These are phyloP conservation scores for Herminia tarsipennalis DNA, from an alignment of 2,888 invertebrate genomes.

Conservation along the genomic window DNA sequence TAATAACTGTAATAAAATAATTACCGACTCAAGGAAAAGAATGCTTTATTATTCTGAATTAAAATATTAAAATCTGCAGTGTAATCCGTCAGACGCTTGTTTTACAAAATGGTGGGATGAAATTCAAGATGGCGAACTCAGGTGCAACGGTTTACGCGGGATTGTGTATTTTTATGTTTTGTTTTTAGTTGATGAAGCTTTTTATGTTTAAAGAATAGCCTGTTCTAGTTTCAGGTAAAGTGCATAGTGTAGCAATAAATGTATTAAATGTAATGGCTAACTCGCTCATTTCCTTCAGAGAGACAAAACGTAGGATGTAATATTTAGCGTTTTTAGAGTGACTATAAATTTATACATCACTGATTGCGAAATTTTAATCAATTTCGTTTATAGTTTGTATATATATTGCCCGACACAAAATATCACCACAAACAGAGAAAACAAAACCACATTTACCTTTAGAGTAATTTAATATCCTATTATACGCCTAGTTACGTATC, in stretches of 20 bases:
- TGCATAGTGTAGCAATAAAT: too few relatives aligned
- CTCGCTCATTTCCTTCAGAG: too few relatives aligned
- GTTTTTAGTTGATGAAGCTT: conserved; percentile 30
- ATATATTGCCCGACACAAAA: too few relatives aligned
- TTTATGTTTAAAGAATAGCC: conserved; percentile 5
- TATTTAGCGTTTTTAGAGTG: too few relatives aligned
- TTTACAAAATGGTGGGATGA: conserved; percentile 62
- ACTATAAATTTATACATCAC: too few relatives aligned
- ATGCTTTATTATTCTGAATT: conserved; percentile 75
- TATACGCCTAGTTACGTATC: not conserved
- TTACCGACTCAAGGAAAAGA: conserved; percentile 63
- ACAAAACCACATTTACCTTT: conserved; percentile 1
- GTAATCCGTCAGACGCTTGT: conserved; percentile 75
- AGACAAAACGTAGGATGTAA: too few relatives aligned
- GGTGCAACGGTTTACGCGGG: conserved; percentile 61
- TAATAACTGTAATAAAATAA: conserved; percentile 75
- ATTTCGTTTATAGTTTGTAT: too few relatives aligned
- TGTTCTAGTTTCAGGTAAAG: not conserved
- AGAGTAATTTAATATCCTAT: conserved; percentile 6
- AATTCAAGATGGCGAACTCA: conserved; percentile 67
- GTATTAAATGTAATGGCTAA: not conserved
- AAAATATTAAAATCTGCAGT: conserved; percentile 62
- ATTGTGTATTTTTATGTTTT: conserved; percentile 48
- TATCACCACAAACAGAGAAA: too few relatives aligned
- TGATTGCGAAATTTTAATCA: too few relatives aligned